Percentiles rank a stretch among this genome's conserved stretches.
Conservation (phyloP, 1,140 invertebrate genomes). For the Drosophila pectinifera region DNA sequence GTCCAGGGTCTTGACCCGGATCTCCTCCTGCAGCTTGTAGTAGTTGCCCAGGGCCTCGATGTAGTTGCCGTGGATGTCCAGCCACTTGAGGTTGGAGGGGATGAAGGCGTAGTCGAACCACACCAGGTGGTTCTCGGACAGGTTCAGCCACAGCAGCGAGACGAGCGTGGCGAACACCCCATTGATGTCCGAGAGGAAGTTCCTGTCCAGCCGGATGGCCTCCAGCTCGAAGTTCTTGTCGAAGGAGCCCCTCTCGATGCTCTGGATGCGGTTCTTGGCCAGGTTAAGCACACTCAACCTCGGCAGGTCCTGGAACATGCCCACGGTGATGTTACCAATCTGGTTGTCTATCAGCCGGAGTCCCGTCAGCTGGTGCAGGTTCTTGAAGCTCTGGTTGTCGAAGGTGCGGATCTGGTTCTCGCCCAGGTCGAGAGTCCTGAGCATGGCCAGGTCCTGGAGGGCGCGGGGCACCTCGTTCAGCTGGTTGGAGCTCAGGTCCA, state of each 20-base stretch:
- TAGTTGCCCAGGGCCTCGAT: conserved; percentile 94
- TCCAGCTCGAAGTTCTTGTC: conserved; percentile 91
- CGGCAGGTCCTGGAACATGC: conserved; percentile 93
- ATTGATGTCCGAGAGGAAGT: conserved; percentile 94
- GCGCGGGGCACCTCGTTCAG: conserved; percentile 92
- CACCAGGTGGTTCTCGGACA: conserved; percentile 95
- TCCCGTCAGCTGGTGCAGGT: conserved; percentile 93
- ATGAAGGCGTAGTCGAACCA: conserved; percentile 97
- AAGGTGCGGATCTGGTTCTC: conserved; percentile 94
- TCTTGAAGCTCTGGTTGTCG: conserved; percentile 92
- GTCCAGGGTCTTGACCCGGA: conserved; percentile 92
- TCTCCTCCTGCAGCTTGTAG: conserved; percentile 92
- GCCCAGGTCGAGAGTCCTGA: conserved; percentile 94
- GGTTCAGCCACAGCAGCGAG: conserved; percentile 93
- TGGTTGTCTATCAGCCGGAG: conserved; percentile 94
- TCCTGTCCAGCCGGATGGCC: conserved; percentile 94
- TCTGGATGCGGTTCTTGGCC: conserved; percentile 94
- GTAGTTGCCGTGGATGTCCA: conserved; percentile 95
- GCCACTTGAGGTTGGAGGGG: conserved; percentile 94
- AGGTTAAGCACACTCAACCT: conserved; percentile 94
- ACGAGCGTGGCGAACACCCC: conserved; percentile 93
- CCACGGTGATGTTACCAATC: conserved; percentile 92
- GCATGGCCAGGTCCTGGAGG: conserved; percentile 91
- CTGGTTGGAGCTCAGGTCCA: conserved; percentile 95
- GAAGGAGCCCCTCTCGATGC: conserved; percentile 93